Percentiles rank a stretch among this genome's conserved stretches.
These are phyloP conservation scores for Intellagama lesueurii DNA, from an alignment of 2,797 vertebrate species.

Conservation along the genomic window DNA sequence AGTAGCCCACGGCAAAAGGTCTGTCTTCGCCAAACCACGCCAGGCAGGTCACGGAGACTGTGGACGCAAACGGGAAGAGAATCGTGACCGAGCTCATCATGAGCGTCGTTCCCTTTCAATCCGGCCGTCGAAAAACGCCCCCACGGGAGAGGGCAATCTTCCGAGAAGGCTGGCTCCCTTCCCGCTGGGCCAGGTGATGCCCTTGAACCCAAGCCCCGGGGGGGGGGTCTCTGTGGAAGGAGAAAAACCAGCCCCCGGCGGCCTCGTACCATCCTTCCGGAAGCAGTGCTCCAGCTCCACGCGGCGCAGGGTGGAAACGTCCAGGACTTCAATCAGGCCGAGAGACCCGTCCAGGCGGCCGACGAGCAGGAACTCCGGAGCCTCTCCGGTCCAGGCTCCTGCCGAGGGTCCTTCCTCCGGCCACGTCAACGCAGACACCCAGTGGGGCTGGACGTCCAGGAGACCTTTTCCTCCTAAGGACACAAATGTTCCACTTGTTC, in stretches of 20 bases:
- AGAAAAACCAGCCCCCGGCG: no score
- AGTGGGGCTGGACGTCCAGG: slow-evolving; percentile 93
- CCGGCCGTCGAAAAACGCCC: no score
- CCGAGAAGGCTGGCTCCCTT: background rate
- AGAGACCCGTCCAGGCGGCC: slow-evolving; percentile 96
- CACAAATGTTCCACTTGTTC: slow-evolving; percentile 13
- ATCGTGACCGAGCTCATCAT: no score
- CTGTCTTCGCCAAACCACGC: slow-evolving; percentile 95
- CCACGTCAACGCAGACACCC: slow-evolving; percentile 95
- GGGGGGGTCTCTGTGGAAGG: no score
- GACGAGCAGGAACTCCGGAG: slow-evolving; percentile 89
- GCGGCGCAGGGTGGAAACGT: slow-evolving; percentile 87
- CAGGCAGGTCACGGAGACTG: slow-evolving; percentile 83
- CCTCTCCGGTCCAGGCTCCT: slow-evolving; percentile 86
- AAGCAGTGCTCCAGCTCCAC: slow-evolving; percentile 94
- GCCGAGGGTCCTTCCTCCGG: slow-evolving; percentile 86
- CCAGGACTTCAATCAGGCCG: slow-evolving; percentile 92
- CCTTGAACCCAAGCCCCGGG: background rate
- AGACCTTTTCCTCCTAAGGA: slow-evolving; percentile 90
- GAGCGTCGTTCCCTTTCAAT: background rate
- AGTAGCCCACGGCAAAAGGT: slow-evolving; percentile 94
- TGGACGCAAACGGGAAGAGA: background rate
- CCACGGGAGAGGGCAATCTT: background rate
- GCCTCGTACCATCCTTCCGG: slow-evolving; percentile 89
- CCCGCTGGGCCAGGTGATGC: background rate